Evolutionary conservation across 2,113 vertebrate genomes (phyloP), one percentile per base, ranked within the genome.

Genomic region (Mugil cephalus): DNA sequence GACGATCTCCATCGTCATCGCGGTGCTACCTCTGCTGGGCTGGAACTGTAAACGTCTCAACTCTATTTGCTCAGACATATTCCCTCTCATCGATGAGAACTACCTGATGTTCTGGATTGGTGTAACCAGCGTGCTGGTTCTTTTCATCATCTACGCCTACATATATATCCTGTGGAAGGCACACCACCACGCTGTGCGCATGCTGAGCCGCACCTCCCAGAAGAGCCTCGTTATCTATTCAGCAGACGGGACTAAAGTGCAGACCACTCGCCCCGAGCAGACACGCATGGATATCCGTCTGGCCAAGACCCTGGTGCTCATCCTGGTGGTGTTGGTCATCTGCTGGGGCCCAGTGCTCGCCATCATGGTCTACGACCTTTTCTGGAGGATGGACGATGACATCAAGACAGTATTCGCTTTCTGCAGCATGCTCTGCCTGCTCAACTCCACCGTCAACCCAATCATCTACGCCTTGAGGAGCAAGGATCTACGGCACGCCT

Each of bases 341-440:
- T 99, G 98, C 94, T 99, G 98, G 98, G 98, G 98, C 61, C 98
- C 98, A 21, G 84, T 99, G 69, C 94, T 99, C 0, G 96, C 96
- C n/a, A 99, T 99, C 91, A 99, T 99, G 98, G 95, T 99, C 42
- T 99, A 99, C 0, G 98, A 99, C 77, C 96, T 99, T 87, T 99
- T 99, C 91, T 98, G 98, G 93, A 96, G 93, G 93, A 98, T 99
- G 96, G 96, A 96, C 72, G 95, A 99, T 83, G 96, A 97, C 78
- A 93, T 96, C 87, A 99, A 99, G 95, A 99, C 97, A 17, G 94
- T 99, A 68, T 99, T 99, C 89, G 98, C 98, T 0, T 99, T 99
- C 95, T 98, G 97, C 91, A 96, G 95, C 89, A 98, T 99, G 96
- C 97, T 99, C 78, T 98, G 96, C 89, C 94, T 99, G 88, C 93